Evolutionary conservation across 2,797 vertebrate species (phyloP).

Genomic region (Eutrigla gurnardus): DNA sequence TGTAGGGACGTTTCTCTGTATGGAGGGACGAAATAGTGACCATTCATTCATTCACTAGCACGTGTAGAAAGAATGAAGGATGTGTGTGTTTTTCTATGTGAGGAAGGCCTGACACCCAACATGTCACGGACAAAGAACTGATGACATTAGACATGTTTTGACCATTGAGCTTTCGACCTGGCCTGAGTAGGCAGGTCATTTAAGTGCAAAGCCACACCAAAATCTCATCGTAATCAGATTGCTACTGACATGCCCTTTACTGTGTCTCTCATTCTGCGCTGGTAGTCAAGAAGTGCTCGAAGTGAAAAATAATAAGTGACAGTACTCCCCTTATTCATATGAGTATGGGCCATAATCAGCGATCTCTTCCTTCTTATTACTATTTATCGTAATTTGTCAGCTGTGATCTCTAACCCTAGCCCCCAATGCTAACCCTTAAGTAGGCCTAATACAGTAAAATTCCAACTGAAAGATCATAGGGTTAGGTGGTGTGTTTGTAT

Average conservation of each 20-base stretch:
- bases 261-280: constrained; percentile 20
- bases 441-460: too few relatives aligned
- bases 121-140: neutral
- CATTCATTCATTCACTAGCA: neutral
- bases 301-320: too few relatives aligned
- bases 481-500: too few relatives aligned
- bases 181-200: constrained; percentile 20
- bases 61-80: neutral
- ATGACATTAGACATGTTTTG: constrained; percentile 7
- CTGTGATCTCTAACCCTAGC: too few relatives aligned
- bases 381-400: too few relatives aligned
- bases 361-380: too few relatives aligned
- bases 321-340: too few relatives aligned
- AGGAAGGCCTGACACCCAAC: neutral
- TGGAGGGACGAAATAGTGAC: neutral
- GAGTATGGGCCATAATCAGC: too few relatives aligned
- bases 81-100: neutral
- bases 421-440: too few relatives aligned
- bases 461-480: too few relatives aligned
- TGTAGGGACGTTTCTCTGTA: neutral
- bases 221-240: constrained; percentile 31
- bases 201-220: constrained; percentile 35
- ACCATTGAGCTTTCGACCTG: constrained; percentile 12
- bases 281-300: constrained; percentile 10
- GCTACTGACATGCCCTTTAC: constrained; percentile 27